A percentile compares a stretch with the other conserved stretches of the same genome.
These are phyloP conservation scores for Drosophila orena DNA, from an alignment of 1,140 invertebrate species.

Conservation along the genomic window DNA sequence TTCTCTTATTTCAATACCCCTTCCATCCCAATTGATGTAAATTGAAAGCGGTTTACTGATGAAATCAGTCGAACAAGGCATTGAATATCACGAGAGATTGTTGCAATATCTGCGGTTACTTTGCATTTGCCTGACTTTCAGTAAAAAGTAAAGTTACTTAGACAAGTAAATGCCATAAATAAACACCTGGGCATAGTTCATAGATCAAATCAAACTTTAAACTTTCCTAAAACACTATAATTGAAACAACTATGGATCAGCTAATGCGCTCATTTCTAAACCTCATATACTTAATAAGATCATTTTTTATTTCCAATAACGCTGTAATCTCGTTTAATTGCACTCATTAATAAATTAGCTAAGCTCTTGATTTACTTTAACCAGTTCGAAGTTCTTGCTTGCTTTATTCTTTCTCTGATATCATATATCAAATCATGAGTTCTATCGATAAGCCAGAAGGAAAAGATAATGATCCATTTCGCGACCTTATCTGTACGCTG, in stretches of 20 bases:
- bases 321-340: conserved; percentile 6
- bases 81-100: conserved; percentile 64
- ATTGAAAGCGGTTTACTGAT: conserved; percentile 67
- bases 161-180: conserved; percentile 6
- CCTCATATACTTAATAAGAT: not conserved
- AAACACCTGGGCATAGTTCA: not conserved
- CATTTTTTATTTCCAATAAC: not conserved
- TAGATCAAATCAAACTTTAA: not conserved
- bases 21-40: conserved; percentile 61
- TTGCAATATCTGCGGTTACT: conserved; percentile 59
- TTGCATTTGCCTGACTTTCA: conserved; percentile 42
- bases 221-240: not conserved
- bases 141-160: too few relatives aligned
- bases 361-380: not conserved
- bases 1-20: conserved; percentile 7
- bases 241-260: too few relatives aligned
- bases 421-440: conserved; percentile 36
- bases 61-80: conserved; percentile 60
- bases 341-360: conserved; percentile 16
- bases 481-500: conserved; percentile 10
- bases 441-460: conserved; percentile 24
- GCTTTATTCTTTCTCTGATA: conserved; percentile 9
- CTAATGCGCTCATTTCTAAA: too few relatives aligned
- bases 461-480: conserved; percentile 21
- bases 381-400: conserved; percentile 3